A percentile compares a stretch with the other conserved stretches of the same genome.
phyloP scores from a whole-genome alignment of 2,113 vertebrate genomes.

The Atrichornis clamosus region DNA sequence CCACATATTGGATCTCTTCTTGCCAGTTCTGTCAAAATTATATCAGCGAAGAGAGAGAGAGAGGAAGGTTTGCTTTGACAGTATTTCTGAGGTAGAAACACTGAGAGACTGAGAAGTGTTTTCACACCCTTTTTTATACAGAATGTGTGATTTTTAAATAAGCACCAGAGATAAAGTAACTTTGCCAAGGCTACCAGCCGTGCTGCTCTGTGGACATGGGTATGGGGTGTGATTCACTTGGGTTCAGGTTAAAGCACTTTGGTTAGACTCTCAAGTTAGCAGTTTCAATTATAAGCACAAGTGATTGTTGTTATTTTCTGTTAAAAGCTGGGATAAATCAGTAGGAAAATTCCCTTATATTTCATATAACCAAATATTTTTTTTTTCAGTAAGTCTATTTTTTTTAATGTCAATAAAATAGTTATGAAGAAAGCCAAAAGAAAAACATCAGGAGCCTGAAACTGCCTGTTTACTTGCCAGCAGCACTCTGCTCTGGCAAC shows the following conservation, averaged over 20 bases:
- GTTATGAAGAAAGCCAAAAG: not conserved
- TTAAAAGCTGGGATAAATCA: not conserved
- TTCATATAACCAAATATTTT: not conserved
- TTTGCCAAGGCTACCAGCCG: not conserved
- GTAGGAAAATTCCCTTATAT: not conserved
- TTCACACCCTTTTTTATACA: slow-evolving; percentile 12
- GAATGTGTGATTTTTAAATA: slow-evolving; percentile 22
- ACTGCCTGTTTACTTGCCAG: not conserved
- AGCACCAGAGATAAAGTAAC: not conserved
- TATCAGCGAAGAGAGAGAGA: not conserved
- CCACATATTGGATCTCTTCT: not conserved
- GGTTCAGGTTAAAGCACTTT: not conserved
- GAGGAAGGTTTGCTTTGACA: slow-evolving; percentile 19
- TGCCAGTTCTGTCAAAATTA: not conserved
- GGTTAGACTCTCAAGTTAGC: not conserved
- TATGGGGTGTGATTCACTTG: not conserved
- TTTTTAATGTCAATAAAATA: not conserved
- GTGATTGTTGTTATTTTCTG: not conserved
- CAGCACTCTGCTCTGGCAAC: not conserved
- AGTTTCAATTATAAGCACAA: not conserved
- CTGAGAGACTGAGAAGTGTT: not conserved
- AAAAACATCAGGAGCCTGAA: not conserved
- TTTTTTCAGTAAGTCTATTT: not conserved
- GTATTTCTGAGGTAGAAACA: not conserved
- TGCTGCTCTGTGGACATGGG: not conserved